Evolutionary conservation across 2,797 vertebrate genomes (phyloP).

Genomic region (Poecilia wingei): DNA sequence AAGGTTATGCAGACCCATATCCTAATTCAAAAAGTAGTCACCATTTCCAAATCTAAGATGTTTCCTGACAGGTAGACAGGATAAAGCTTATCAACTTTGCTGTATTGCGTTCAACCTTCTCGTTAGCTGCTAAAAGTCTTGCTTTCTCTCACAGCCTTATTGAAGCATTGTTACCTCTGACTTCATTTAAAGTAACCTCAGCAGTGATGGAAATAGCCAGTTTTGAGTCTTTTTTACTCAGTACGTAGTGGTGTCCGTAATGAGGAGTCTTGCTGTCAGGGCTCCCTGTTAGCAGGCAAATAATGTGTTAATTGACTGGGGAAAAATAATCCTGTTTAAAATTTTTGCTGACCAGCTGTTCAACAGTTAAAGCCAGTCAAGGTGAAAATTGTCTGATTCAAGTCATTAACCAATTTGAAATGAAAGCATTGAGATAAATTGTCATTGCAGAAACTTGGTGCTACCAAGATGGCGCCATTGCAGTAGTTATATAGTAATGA

Average conservation of each 20-base stretch:
- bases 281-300: background rate
- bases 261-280: background rate
- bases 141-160: background rate
- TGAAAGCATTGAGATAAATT: background rate
- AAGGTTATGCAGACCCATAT: background rate
- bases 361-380: background rate
- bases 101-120: background rate
- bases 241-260: background rate
- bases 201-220: background rate
- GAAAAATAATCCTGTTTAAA: background rate
- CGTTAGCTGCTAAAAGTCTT: background rate
- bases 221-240: background rate
- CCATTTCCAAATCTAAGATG: background rate
- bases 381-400: background rate
- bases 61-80: background rate
- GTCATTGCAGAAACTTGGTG: background rate
- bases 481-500: background rate
- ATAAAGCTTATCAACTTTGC: background rate
- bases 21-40: background rate
- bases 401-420: background rate
- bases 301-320: background rate
- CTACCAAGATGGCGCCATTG: background rate
- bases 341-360: background rate
- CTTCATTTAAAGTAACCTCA: background rate
- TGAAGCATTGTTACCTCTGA: background rate